Conservation (phyloP, 2,888 invertebrate genomes). For the Lypha dubia region DNA sequence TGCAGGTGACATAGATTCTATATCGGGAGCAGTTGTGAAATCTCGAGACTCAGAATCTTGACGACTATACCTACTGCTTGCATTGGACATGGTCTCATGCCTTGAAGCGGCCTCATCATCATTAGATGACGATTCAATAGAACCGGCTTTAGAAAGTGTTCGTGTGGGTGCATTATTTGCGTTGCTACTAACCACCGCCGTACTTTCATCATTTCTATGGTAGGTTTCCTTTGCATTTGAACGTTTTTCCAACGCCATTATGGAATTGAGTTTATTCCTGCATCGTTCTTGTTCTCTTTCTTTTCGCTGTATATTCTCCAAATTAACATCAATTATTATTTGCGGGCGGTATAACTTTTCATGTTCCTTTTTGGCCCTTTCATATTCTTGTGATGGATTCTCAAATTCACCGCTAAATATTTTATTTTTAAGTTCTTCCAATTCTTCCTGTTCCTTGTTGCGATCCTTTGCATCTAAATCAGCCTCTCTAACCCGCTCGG, state of each 20-base stretch:
- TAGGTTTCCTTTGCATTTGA: slow-evolving; percentile 70
- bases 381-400: slow-evolving; percentile 87
- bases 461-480: slow-evolving; percentile 96
- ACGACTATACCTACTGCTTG: slow-evolving; percentile 78
- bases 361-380: slow-evolving; percentile 88
- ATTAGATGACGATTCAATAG: slow-evolving; percentile 79
- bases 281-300: slow-evolving; percentile 86
- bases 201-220: slow-evolving; percentile 81
- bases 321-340: slow-evolving; percentile 89
- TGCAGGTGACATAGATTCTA: slow-evolving; percentile 84
- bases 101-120: slow-evolving; percentile 87
- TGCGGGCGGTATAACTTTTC: slow-evolving; percentile 94
- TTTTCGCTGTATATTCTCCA: slow-evolving; percentile 86
- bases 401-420: slow-evolving; percentile 88
- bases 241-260: slow-evolving; percentile 76
- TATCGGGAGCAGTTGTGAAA: slow-evolving; percentile 78
- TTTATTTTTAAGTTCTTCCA: slow-evolving; percentile 91
- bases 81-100: slow-evolving; percentile 88
- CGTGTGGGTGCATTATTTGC: slow-evolving; percentile 38
- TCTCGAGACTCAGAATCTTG: slow-evolving; percentile 81
- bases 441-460: slow-evolving; percentile 93
- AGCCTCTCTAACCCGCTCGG: slow-evolving; percentile 96
- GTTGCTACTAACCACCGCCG: slow-evolving; percentile 81
- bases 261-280: slow-evolving; percentile 83
- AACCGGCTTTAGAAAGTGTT: slow-evolving; percentile 68